These are phyloP conservation scores for Eurypyga helias DNA, from an alignment of 2,113 vertebrate genomes.

Conservation along the genomic window DNA sequence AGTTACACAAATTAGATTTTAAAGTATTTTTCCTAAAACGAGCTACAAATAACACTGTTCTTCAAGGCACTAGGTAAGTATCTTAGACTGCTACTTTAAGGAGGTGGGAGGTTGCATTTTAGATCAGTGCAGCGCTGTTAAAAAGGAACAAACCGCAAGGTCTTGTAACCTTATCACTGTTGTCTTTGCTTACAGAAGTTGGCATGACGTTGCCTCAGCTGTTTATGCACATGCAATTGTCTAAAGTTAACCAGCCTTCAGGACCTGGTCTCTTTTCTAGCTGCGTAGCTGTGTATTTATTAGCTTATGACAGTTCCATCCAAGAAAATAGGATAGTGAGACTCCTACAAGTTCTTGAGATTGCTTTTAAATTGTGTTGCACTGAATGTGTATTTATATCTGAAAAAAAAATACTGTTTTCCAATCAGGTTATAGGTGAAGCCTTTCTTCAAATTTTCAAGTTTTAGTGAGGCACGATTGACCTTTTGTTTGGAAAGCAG, in stretches of 20 bases:
- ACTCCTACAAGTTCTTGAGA: not conserved
- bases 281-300: not conserved
- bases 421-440: not conserved
- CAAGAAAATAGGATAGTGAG: not conserved
- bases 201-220: not conserved
- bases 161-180: not conserved
- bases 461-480: rapidly evolving
- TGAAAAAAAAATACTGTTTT: rapidly evolving
- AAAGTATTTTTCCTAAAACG: not conserved
- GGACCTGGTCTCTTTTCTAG: not conserved
- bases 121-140: not conserved
- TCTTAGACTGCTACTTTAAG: not conserved
- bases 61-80: not conserved
- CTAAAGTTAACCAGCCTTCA: not conserved
- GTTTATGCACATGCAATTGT: rapidly evolving
- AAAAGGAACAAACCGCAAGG: not conserved
- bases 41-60: not conserved
- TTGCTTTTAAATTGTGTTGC: not conserved
- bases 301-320: not conserved
- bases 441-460: not conserved
- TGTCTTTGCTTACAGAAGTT: not conserved
- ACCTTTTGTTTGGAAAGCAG: not conserved
- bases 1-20: not conserved
- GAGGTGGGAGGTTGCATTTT: not conserved
- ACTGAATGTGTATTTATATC: not conserved